phyloP scores from a whole-genome alignment of 92 coral and sea anemone species.

The Desmophyllum pertusum region DNA sequence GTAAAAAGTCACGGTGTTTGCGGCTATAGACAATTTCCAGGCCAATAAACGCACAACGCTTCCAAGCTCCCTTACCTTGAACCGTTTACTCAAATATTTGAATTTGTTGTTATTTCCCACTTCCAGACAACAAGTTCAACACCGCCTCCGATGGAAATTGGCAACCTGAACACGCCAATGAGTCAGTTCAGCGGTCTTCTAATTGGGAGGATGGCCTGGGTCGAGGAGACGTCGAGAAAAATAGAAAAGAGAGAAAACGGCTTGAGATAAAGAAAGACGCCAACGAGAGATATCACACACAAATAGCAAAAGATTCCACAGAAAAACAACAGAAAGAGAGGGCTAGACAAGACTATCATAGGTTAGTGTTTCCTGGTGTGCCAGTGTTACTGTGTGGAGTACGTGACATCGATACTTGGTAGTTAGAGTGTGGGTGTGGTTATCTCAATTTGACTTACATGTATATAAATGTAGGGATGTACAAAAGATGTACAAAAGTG shows the following conservation, averaged over 20 bases:
- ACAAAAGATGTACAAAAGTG: no score
- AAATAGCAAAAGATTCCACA: conserved; percentile 69
- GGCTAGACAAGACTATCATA: conserved; percentile 77
- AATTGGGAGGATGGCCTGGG: conserved; percentile 98
- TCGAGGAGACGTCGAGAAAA: conserved; percentile 73
- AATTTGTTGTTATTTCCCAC: background rate
- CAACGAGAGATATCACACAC: conserved; percentile 79
- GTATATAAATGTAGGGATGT: no score
- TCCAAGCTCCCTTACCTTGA: no score
- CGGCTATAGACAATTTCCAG: no score
- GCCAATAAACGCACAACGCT: no score
- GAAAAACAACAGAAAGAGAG: conserved; percentile 73
- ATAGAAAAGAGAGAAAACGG: conserved; percentile 62
- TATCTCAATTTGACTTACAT: background rate
- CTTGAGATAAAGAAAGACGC: conserved; percentile 75
- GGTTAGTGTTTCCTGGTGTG: conserved; percentile 37
- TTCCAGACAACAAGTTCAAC: conserved; percentile 83
- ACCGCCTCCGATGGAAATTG: conserved; percentile 76
- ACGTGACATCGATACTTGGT: background rate
- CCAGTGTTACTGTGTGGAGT: background rate
- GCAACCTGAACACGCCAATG: conserved; percentile 73
- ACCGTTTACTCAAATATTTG: background rate
- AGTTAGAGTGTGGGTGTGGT: no score
- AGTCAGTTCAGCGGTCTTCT: conserved; percentile 62
- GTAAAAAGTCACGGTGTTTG: no score